A percentile compares a stretch with the other conserved stretches of the same genome.
phyloP scores from a whole-genome alignment of 1,140 invertebrate species.

The Drosophila setifemur region DNA sequence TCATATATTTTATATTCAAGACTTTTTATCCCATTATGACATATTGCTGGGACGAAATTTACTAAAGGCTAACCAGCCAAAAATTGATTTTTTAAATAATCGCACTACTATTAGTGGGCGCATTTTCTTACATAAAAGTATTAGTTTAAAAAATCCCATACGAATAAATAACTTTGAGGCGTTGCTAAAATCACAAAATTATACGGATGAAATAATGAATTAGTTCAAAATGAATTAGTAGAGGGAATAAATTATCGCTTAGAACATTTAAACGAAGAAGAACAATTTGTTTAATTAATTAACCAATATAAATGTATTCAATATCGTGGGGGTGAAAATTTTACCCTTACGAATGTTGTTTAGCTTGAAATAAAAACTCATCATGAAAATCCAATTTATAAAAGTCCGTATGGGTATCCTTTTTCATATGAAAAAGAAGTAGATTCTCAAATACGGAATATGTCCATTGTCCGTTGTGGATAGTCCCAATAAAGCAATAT shows the following conservation, averaged over 20 bases:
- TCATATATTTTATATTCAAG: not conserved
- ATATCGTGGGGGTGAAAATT: too few relatives aligned
- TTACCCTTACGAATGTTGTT: too few relatives aligned
- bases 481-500: too few relatives aligned
- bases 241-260: not conserved
- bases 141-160: not conserved
- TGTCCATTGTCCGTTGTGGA: too few relatives aligned
- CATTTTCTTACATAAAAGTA: not conserved
- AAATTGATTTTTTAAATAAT: not conserved
- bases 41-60: too few relatives aligned
- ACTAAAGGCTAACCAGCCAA: not conserved
- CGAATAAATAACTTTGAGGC: not conserved
- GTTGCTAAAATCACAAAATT: not conserved
- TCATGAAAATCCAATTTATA: too few relatives aligned
- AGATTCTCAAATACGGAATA: too few relatives aligned
- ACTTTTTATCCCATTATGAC: not conserved
- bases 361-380: too few relatives aligned
- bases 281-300: too few relatives aligned
- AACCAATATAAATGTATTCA: too few relatives aligned
- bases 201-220: not conserved
- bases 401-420: too few relatives aligned
- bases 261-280: not conserved
- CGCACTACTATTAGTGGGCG: not conserved
- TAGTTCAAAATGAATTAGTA: not conserved
- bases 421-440: too few relatives aligned